Evolutionary conservation across 2,797 vertebrate species (phyloP).

Genomic region (Hylomyscus alleni): DNA sequence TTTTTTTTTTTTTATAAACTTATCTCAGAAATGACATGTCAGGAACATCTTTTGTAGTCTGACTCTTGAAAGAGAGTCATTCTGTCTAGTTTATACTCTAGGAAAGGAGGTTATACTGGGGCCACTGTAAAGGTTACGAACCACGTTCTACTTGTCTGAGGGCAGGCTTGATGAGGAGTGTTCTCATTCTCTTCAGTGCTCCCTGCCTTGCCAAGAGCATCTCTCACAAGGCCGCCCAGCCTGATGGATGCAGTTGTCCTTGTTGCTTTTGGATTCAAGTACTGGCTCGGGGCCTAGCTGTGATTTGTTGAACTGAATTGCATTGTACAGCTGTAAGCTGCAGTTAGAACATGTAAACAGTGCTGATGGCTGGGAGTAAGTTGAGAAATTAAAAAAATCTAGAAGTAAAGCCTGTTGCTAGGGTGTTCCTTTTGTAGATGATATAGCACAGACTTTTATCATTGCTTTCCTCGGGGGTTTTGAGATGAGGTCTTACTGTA

Average conservation of each 20-base stretch:
- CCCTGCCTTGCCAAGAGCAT: constrained; percentile 52
- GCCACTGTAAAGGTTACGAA: neutral
- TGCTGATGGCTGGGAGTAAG: neutral
- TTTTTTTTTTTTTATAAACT: neutral
- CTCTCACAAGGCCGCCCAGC: constrained; percentile 49
- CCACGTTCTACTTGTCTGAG: neutral
- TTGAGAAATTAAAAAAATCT: constrained; percentile 30
- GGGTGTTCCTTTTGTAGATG: constrained; percentile 46
- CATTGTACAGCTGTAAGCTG: constrained; percentile 54
- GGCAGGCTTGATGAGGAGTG: neutral
- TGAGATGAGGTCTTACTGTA: neutral
- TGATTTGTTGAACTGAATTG: constrained; percentile 54
- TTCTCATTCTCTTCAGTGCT: constrained; percentile 4
- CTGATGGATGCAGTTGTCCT: constrained; percentile 59
- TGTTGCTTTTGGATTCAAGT: constrained; percentile 80
- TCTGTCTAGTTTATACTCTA: constrained; percentile 3
- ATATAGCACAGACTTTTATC: neutral
- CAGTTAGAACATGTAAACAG: constrained; percentile 50
- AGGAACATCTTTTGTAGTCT: neutral
- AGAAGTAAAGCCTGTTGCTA: neutral
- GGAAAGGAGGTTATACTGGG: neutral
- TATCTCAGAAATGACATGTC: neutral
- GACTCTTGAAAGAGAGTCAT: constrained; percentile 8
- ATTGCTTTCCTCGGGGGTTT: neutral
- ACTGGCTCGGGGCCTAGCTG: constrained; percentile 56